A percentile compares a stretch with the other conserved stretches of the same genome.
phyloP scores from a whole-genome alignment of 1,140 invertebrate genomes.

The Mylabris phalerata region DNA sequence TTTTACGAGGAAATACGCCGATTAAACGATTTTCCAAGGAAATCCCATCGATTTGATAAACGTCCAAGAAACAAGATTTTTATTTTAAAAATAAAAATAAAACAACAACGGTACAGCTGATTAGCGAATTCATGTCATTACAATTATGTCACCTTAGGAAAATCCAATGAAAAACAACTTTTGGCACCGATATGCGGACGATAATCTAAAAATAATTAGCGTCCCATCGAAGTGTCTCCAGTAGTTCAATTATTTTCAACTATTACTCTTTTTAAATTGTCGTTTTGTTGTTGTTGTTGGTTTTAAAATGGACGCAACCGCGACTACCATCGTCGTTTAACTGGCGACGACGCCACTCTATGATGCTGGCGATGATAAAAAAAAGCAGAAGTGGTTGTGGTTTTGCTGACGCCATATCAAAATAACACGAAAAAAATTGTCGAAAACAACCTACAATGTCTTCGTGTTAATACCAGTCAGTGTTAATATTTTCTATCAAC shows the following conservation, averaged over 20 bases:
- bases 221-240: not conserved
- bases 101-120: constrained; percentile 1
- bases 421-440: no score
- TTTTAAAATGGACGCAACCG: not conserved
- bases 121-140: constrained; percentile 3
- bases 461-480: no score
- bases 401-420: no score
- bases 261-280: not conserved
- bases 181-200: not conserved
- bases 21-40: no score
- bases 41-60: not conserved
- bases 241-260: not conserved
- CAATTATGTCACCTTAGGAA: constrained; percentile 2
- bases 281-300: no score
- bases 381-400: no score
- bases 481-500: no score
- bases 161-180: constrained; percentile 7
- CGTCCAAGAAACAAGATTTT: constrained; percentile 6
- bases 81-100: not conserved
- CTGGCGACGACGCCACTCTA: no score
- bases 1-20: no score
- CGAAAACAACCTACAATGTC: no score
- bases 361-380: no score
- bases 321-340: constrained; percentile 3
- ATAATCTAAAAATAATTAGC: not conserved